A percentile compares a stretch with the other conserved stretches of the same genome.
These are phyloP conservation scores for Ciona savignyi DNA, from an alignment of 23 tunicate genomes.

Conservation along the genomic window DNA sequence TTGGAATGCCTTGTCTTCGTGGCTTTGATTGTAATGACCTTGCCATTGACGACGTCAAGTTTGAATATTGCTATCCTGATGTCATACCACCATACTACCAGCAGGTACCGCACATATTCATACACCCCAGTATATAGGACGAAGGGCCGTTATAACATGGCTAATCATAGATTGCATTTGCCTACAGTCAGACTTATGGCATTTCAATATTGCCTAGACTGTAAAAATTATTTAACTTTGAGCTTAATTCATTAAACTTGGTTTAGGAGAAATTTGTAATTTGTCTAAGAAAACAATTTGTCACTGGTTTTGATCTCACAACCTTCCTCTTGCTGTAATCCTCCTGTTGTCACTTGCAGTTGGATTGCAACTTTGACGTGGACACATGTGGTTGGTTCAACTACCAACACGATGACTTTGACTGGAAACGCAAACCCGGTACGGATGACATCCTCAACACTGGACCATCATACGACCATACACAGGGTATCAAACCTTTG, in stretches of 20 bases:
- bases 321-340: too few species aligned
- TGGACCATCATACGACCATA: constrained; percentile 87
- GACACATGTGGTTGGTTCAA: constrained; percentile 88
- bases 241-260: too few species aligned
- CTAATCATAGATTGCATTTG: too few species aligned
- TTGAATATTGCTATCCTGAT: constrained; percentile 53
- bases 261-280: background rate
- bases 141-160: too few species aligned
- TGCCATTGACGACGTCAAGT: constrained; percentile 66
- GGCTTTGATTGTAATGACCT: constrained; percentile 83
- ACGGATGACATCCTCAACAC: constrained; percentile 22
- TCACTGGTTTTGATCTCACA: background rate
- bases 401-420: constrained; percentile 71
- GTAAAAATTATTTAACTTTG: too few species aligned
- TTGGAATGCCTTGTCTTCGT: constrained; percentile 62
- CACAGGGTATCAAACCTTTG: constrained; percentile 63
- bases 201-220: too few species aligned
- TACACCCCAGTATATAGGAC: too few species aligned
- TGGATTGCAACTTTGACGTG: constrained; percentile 79
- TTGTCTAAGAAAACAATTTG: background rate
- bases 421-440: constrained; percentile 70
- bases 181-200: too few species aligned
- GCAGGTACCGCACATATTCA: too few species aligned
- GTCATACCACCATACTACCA: constrained; percentile 45
- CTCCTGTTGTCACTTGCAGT: constrained; percentile 25